Conservation (phyloP, 2,797 vertebrate genomes). For the Channa striata region DNA sequence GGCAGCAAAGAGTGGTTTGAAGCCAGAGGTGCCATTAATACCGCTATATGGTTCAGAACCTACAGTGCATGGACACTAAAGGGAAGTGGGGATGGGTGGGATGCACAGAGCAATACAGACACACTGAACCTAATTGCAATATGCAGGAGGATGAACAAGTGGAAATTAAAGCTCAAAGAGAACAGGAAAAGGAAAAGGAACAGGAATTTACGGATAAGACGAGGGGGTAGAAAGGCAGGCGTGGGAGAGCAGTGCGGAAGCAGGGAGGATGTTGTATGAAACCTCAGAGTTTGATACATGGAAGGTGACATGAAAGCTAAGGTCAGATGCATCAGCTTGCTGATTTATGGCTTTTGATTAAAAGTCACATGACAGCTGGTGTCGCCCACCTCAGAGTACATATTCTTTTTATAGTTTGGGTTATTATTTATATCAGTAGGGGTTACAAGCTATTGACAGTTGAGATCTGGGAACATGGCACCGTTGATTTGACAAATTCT, state of each 20-base stretch:
- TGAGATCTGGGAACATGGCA: not conserved
- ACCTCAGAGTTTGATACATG: slow-evolving; percentile 2
- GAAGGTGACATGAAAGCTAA: not conserved
- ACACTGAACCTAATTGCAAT: not conserved
- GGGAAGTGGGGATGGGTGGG: slow-evolving; percentile 6
- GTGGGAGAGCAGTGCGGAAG: slow-evolving; percentile 18
- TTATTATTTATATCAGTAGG: not conserved
- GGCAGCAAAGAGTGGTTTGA: slow-evolving; percentile 60
- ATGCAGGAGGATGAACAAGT: slow-evolving; percentile 14
- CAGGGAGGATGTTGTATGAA: not conserved
- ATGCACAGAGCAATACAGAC: slow-evolving; percentile 26
- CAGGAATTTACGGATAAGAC: slow-evolving; percentile 21
- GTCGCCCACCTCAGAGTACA: not conserved
- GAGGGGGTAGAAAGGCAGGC: slow-evolving; percentile 17
- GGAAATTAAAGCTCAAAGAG: not conserved
- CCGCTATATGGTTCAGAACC: slow-evolving; percentile 46
- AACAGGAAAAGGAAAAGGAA: slow-evolving; percentile 19
- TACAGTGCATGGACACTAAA: slow-evolving; percentile 30
- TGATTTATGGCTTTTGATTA: slow-evolving; percentile 18
- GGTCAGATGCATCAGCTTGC: slow-evolving; percentile 18
- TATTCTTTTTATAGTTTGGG: not conserved
- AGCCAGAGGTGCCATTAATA: slow-evolving; percentile 65
- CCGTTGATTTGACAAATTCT: not conserved
- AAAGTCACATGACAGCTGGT: slow-evolving; percentile 8
- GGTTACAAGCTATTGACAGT: not conserved